Evolutionary conservation across 2,113 vertebrate genomes (phyloP).

Genomic region (Osmerus eperlanus): DNA sequence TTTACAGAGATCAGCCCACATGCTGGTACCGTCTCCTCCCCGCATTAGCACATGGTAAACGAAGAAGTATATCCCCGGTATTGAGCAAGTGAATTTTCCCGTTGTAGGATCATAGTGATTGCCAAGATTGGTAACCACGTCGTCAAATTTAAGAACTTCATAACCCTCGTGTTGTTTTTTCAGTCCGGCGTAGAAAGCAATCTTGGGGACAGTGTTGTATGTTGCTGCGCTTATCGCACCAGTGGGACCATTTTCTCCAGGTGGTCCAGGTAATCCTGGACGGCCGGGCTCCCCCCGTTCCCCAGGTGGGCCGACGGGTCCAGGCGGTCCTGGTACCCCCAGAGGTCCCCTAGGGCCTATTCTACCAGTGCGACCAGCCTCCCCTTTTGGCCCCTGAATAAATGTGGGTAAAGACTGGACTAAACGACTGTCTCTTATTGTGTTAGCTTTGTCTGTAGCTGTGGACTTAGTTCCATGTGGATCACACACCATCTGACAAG

Average conservation of each 20-base stretch:
- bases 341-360: conserved; percentile 83
- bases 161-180: conserved; percentile 96
- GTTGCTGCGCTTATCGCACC: conserved; percentile 93
- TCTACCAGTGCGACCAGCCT: conserved; percentile 85
- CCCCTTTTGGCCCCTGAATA: conserved; percentile 90
- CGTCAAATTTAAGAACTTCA: conserved; percentile 94
- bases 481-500: conserved; percentile 97
- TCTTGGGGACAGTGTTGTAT: conserved; percentile 93
- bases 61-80: conserved; percentile 97
- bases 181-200: conserved; percentile 95
- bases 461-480: conserved; percentile 86
- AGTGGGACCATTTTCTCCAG: conserved; percentile 77
- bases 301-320: conserved; percentile 84
- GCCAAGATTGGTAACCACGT: conserved; percentile 95
- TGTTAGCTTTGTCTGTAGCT: conserved; percentile 75
- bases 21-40: conserved; percentile 91
- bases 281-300: conserved; percentile 83
- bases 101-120: conserved; percentile 92
- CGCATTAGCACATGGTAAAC: conserved; percentile 94
- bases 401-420: conserved; percentile 92
- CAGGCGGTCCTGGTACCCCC: conserved; percentile 85
- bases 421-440: conserved; percentile 82
- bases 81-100: conserved; percentile 94
- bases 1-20: conserved; percentile 95
- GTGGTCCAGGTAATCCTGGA: conserved; percentile 80